Evolutionary conservation across 2,797 vertebrate species (phyloP), one percentile per base, ranked within the genome.

Genomic region (Delichon dasypus): DNA sequence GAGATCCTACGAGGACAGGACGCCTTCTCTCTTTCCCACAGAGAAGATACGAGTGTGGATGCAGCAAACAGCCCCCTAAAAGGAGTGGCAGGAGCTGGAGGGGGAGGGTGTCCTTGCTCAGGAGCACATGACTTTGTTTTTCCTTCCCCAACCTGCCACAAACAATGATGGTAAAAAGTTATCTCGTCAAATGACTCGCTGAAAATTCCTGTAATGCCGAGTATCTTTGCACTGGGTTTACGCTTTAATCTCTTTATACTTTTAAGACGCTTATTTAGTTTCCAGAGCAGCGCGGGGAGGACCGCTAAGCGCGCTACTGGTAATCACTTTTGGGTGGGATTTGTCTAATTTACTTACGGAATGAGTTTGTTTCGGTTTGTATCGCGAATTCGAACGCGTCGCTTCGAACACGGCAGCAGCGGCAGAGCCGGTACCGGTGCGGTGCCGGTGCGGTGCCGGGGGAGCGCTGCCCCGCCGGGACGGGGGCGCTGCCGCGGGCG

Each of bases 261-360:
- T 93, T 73, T 70, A 88, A 95, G 94, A 74, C 34, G 71, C 86
- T 89, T 88, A 78, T 68, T 86, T 53, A 75, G 90, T 93, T 94
- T 90, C 51, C 74, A 54, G 84, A 90, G 92, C 9, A 15, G n/a
- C 2, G 71, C n/a, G 42, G 74, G 34, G 58, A 57, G 51, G 62
- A 93, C 80, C 16, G 34, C 71, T 84, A 62, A 61, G 78, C 18
- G 32, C 8, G 62, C 84, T 66, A 16, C 83, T 45, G 66, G 77
- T 71, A 71, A 88, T 89, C 78, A 51, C 75, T 94, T 94, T 79
- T 85, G 40, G 77, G 89, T 87, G 89, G 88, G 89, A 85, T 89
- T 87, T 79, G 64, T 64, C 64, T 67, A 20, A 76, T 82, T 92
- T 92, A 72, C 88, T 94, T 55, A 62, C 3, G 7, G 89, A 65